Conservation (phyloP, 2,113 vertebrate genomes). For the Pygoscelis antarcticus region DNA sequence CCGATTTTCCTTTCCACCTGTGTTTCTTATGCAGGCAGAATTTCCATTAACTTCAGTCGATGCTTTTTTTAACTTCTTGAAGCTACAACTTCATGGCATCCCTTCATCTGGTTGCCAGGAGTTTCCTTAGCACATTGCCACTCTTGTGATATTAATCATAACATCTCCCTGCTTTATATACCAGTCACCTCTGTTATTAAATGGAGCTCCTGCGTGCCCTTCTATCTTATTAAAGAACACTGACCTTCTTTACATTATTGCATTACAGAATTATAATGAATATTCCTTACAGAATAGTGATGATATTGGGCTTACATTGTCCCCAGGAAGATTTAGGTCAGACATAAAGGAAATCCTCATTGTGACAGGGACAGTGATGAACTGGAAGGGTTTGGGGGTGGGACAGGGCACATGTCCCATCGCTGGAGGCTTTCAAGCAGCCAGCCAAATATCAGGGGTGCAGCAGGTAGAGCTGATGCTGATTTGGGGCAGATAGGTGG, state of each 20-base stretch:
- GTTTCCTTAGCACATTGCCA: background rate
- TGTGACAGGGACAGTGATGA: background rate
- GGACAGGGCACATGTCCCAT: background rate
- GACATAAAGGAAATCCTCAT: background rate
- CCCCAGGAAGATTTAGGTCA: conserved; percentile 27
- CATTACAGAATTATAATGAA: conserved; percentile 20
- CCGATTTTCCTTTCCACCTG: conserved; percentile 52
- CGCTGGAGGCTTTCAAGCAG: background rate
- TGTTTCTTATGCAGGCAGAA: conserved; percentile 42
- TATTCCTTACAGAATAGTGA: conserved; percentile 1
- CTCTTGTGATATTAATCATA: background rate
- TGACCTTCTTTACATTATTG: conserved; percentile 23
- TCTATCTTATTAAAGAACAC: background rate
- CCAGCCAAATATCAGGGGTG: background rate
- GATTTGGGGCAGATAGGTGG: background rate
- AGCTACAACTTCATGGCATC: background rate
- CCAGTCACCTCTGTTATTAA: conserved; percentile 6
- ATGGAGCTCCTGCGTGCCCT: background rate
- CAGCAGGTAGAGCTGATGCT: background rate
- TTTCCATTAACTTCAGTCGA: conserved; percentile 39
- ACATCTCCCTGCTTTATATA: background rate
- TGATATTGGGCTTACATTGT: background rate
- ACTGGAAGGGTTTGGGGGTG: background rate
- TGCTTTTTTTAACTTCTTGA: conserved; percentile 1
- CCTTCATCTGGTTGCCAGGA: conserved; percentile 8